Evolutionary conservation across 2,888 invertebrate genomes (phyloP).

Genomic region (Rhagonycha lutea): DNA sequence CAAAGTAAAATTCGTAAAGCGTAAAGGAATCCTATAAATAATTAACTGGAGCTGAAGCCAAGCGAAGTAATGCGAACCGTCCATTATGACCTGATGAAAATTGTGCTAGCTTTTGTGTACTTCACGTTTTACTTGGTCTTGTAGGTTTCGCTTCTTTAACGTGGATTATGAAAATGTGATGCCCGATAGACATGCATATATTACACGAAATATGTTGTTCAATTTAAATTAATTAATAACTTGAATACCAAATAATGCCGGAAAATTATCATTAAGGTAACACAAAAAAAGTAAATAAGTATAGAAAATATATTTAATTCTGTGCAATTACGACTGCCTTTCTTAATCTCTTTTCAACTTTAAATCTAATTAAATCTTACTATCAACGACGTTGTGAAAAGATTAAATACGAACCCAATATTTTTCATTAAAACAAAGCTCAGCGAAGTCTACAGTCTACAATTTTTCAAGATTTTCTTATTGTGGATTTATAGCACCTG

Average conservation of each 20-base stretch:
- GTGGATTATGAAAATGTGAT: background rate
- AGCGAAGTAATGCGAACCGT: constrained; percentile 16
- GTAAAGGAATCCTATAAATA: constrained; percentile 20
- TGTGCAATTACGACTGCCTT: background rate
- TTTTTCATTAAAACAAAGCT: background rate
- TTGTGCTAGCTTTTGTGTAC: constrained; percentile 9
- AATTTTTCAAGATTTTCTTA: background rate
- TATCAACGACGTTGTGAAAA: background rate
- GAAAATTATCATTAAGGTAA: background rate
- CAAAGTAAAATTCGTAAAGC: constrained; percentile 17
- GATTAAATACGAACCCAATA: background rate
- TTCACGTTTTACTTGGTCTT: constrained; percentile 6
- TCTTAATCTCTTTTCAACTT: background rate
- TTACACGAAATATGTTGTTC: background rate
- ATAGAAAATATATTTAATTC: background rate
- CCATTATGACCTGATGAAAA: constrained; percentile 19
- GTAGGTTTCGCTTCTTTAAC: constrained; percentile 7
- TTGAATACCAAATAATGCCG: background rate
- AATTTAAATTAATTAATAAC: background rate
- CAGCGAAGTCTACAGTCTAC: background rate
- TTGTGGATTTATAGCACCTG: background rate
- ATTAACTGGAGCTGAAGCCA: constrained; percentile 17
- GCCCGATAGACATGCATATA: background rate
- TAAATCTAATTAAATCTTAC: background rate
- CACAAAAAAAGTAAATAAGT: background rate